Percentiles rank a stretch among this genome's conserved stretches.
Conservation (phyloP, 2,888 invertebrate species). For the Bembecia ichneumoniformis region DNA sequence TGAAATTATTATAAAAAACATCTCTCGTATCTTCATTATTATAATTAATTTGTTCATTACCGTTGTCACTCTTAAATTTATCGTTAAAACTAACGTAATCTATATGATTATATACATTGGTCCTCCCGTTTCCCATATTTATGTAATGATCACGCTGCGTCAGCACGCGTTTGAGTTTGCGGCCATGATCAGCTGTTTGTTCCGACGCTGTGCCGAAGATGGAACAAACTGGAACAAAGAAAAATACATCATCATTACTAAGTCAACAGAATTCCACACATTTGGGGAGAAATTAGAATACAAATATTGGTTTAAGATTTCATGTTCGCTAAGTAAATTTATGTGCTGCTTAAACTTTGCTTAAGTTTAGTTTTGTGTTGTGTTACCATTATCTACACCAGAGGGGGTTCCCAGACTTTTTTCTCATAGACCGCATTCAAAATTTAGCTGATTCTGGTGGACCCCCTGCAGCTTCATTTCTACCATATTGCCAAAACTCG, state of each 20-base stretch:
- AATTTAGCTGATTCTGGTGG: too few relatives aligned
- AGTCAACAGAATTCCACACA: too few relatives aligned
- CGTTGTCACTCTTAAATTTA: constrained; percentile 1
- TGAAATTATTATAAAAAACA: background rate
- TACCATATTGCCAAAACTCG: too few relatives aligned
- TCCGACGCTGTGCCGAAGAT: constrained; percentile 34
- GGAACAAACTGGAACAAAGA: constrained; percentile 50
- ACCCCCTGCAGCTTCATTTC: too few relatives aligned
- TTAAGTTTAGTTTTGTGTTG: too few relatives aligned
- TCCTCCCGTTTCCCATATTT: constrained; percentile 8
- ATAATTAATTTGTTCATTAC: background rate
- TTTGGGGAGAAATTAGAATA: too few relatives aligned
- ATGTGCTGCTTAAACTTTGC: too few relatives aligned
- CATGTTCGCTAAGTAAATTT: too few relatives aligned
- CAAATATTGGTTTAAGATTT: too few relatives aligned
- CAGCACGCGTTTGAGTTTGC: constrained; percentile 7
- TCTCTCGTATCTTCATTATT: background rate
- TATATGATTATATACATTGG: background rate
- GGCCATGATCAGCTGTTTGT: constrained; percentile 45
- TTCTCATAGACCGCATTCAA: too few relatives aligned
- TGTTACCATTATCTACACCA: too few relatives aligned
- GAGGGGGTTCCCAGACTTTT: too few relatives aligned
- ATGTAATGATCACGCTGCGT: background rate
- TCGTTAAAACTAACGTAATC: constrained; percentile 21
- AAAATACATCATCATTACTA: constrained; percentile 1